A percentile compares a stretch with the other conserved stretches of the same genome.
These are phyloP conservation scores for Tetragonula clypearis DNA, from an alignment of 1,140 invertebrate genomes.

Conservation along the genomic window DNA sequence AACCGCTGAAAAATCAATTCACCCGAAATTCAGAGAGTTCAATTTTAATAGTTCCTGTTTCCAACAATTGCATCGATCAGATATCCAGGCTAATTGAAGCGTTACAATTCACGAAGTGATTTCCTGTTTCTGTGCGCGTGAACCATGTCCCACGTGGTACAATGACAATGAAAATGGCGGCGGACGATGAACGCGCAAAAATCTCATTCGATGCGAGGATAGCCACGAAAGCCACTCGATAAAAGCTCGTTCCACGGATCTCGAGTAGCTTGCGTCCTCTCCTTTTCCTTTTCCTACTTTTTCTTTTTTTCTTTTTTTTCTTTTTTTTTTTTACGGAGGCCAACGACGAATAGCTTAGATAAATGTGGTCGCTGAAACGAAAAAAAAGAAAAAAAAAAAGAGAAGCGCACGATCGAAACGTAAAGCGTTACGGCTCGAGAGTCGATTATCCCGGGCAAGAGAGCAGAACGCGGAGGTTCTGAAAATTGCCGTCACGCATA, in stretches of 20 bases:
- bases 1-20: too few species aligned
- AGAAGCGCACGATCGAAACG: slow-evolving; percentile 21
- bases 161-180: slow-evolving; percentile 61
- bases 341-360: slow-evolving; percentile 61
- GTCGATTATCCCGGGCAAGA: slow-evolving; percentile 17
- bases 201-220: slow-evolving; percentile 44
- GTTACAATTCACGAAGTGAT: slow-evolving; percentile 53
- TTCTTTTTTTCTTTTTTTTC: slow-evolving; percentile 23
- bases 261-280: slow-evolving; percentile 51
- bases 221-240: slow-evolving; percentile 57
- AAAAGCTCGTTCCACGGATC: slow-evolving; percentile 51
- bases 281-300: slow-evolving; percentile 19
- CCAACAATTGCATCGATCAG: slow-evolving; percentile 7
- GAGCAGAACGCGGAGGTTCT: neutral
- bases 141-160: slow-evolving; percentile 19
- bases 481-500: slow-evolving; percentile 33
- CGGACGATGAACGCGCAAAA: slow-evolving; percentile 38
- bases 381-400: neutral
- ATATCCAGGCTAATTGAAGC: neutral
- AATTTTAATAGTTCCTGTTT: slow-evolving; percentile 7
- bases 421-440: slow-evolving; percentile 16
- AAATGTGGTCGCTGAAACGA: slow-evolving; percentile 33
- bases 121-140: slow-evolving; percentile 50
- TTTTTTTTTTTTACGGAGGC: slow-evolving; percentile 47
- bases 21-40: neutral